Conservation (phyloP, 2,797 vertebrate genomes). For the Sebastes nivosus region DNA sequence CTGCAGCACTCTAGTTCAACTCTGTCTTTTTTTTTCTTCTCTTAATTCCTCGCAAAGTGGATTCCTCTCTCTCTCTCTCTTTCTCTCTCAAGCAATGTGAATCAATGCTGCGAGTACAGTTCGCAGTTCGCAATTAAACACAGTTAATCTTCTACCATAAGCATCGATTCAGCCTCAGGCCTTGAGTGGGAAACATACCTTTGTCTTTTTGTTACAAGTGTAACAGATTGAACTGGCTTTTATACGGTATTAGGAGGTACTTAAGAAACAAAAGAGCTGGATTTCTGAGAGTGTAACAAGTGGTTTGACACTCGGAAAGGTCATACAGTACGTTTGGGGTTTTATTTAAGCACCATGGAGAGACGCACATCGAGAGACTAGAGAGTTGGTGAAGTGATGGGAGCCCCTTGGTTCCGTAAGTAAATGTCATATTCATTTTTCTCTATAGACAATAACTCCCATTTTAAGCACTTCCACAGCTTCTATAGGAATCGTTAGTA, state of each 20-base stretch:
- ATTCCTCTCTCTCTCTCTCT: slow-evolving; percentile 22
- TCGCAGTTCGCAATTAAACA: slow-evolving; percentile 59
- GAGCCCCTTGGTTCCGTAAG: no score
- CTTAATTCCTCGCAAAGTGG: slow-evolving; percentile 24
- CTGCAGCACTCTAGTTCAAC: background rate
- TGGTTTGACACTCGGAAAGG: background rate
- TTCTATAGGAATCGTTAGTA: no score
- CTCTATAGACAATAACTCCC: background rate
- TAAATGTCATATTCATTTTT: no score
- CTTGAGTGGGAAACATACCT: slow-evolving; percentile 5
- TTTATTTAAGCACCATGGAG: background rate
- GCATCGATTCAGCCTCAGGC: slow-evolving; percentile 41
- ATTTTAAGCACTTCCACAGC: background rate
- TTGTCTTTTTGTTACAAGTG: slow-evolving; percentile 2
- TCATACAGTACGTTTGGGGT: background rate
- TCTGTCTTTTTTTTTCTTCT: background rate
- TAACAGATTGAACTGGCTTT: slow-evolving; percentile 16
- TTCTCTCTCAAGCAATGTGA: slow-evolving; percentile 3
- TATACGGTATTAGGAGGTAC: slow-evolving; percentile 9
- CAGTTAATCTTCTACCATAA: slow-evolving; percentile 56
- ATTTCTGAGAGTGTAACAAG: background rate
- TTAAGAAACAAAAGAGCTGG: slow-evolving; percentile 1
- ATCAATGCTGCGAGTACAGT: slow-evolving; percentile 39
- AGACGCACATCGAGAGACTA: background rate
- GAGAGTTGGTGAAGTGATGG: background rate